Base-by-base conservation (phyloP, 2,113 vertebrate species). In the Sialia sialis region DNA sequence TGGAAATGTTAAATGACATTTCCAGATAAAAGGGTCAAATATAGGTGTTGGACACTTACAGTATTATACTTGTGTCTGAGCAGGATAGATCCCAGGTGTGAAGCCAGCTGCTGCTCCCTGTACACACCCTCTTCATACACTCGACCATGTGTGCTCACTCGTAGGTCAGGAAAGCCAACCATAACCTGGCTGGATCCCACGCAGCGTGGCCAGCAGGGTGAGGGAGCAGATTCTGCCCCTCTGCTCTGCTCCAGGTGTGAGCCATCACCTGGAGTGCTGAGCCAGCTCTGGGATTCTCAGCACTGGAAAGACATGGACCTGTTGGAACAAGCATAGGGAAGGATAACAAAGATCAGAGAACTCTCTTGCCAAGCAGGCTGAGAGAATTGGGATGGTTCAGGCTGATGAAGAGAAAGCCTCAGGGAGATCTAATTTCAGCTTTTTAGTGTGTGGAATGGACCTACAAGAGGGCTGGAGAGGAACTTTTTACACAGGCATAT, bases 41-140 rank as follows among this genome's bases (percentile, higher is more conserved):
- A 34, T 13, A 5, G 43, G 13, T 36, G 39, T 22, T 5, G 34
- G 79, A 21, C 8, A 2, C 16, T 81, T 34, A 30, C 30, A 19
- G 20, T 80, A 0, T 44, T 22, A 23, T 1, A 3, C 8, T 6
- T 5, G 51, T n/a, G 26, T 10, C 13, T 13, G 38, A 32, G 27
- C n/a, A 2, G 10, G 44, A 6, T 7, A 6, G 27, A 39, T 6
- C 8, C 10, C 32, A 4, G 32, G 13, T 1, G 11, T 11, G 63
- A 26, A 15, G 0, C 2, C 79, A 34, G 48, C 5, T 19, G 43
- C 29, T 21, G 41, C 26, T 26, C 18, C 9, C 30, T 23, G 2
- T 4, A 4, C 14, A 0, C 5, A 0, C 6, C 2, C 43, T 38
- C 43, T 51, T 38, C 52, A 2, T 29, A 1, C 38, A 13, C 20